Conservation (phyloP, 2,888 invertebrate genomes). For the Ptychoptera contaminata region DNA sequence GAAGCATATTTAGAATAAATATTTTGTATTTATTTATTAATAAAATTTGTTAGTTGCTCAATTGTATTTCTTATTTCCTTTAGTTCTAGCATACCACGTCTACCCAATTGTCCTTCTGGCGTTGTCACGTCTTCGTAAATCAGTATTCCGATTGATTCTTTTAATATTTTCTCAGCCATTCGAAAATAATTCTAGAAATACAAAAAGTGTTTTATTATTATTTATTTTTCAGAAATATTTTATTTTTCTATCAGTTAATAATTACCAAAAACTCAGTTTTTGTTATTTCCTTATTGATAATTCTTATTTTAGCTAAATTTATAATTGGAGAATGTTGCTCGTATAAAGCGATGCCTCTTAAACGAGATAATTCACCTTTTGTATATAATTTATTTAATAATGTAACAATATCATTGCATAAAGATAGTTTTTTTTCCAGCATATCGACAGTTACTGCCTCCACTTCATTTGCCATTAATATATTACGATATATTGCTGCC, state of each 20-base stretch:
- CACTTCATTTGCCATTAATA: conserved; percentile 9
- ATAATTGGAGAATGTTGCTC: conserved; percentile 55
- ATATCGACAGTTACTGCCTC: no score
- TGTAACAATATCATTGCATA: no score
- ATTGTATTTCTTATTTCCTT: conserved; percentile 40
- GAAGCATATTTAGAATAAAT: neutral
- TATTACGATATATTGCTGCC: conserved; percentile 39
- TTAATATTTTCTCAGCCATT: conserved; percentile 40
- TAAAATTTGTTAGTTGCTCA: conserved; percentile 16
- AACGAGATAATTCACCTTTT: conserved; percentile 19
- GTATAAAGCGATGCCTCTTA: conserved; percentile 53
- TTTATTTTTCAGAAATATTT: neutral
- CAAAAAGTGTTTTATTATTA: neutral
- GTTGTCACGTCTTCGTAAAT: conserved; percentile 54
- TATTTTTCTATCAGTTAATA: neutral
- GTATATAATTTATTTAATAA: neutral
- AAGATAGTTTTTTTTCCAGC: no score
- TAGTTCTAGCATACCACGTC: conserved; percentile 48
- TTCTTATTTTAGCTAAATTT: conserved; percentile 45
- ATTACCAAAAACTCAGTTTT: conserved; percentile 19
- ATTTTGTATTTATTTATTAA: neutral
- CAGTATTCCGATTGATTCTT: conserved; percentile 45
- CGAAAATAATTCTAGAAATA: conserved; percentile 34
- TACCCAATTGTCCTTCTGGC: conserved; percentile 55
- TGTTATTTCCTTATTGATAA: conserved; percentile 41